Evolutionary conservation across 37 sponge, comb jelly and placozoan species (phyloP), one percentile per base, ranked within the genome.

Genomic region (Haliclona indistincta): DNA sequence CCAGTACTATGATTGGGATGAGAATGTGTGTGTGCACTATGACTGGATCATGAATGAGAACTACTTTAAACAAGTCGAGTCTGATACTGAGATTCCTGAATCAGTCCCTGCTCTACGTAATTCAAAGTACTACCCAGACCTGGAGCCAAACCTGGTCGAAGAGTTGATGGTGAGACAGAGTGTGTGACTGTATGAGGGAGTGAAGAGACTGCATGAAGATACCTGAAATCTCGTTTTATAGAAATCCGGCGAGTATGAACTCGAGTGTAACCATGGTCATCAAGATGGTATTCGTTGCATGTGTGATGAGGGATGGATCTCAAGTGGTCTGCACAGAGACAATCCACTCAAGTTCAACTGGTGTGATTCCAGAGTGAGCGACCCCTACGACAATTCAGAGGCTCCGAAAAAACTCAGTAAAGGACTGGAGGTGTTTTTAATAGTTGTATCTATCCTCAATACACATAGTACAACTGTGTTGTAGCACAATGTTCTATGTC

Each of bases 1-100:
- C 29, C 73, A 90, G 91, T 90, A 85, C 73, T 90, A 90, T 76
- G 91, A 90, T 42, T 76, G 81, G 78, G 91, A 90, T 19, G 70
- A 60, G 38, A 90, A 90, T 51, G 13, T 67, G 43, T 90, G 91
- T 54, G 86, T 70, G 34, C 70, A 60, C 1, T 69, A 80, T 23
- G 80, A 84, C 43, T 69, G 68, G 68, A 11, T 76, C n/a, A 22
- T 23, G 22, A 54, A 80, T 10, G 85, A 85, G 41, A 85, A 90
- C 29, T 19, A 35, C 15, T 28, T 85, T 30, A 54, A 39, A 28
- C 81, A 80, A 28, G 64, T 75, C 36, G 86, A 90, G 49, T 43
- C 69, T 38, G 85, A 84, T 53, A 76, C 55, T 20, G 75, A 73
- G 33, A 90, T 80, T 26, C 86, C 86, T 38, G 62, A 32, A 1